Conservation (phyloP, 2,888 invertebrate species). For the Drosophila percnosoma region DNA sequence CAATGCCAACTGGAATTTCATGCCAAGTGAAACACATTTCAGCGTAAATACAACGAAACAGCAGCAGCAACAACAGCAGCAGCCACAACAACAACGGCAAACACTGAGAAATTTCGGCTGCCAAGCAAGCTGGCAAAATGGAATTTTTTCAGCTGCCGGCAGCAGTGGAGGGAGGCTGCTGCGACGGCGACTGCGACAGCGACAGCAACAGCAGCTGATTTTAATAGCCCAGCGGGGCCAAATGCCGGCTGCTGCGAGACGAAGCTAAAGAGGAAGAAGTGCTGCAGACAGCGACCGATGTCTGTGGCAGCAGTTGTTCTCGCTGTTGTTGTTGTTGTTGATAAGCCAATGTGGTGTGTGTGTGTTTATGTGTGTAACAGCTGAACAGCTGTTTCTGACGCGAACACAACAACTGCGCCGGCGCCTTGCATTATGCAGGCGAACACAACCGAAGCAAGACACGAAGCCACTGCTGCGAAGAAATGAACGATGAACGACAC, state of each 20-base stretch:
- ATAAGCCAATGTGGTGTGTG: constrained; percentile 7
- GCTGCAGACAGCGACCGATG: constrained; percentile 57
- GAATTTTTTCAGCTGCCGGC: constrained; percentile 78
- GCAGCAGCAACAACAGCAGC: constrained; percentile 36
- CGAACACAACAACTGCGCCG: constrained; percentile 61
- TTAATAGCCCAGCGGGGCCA: constrained; percentile 80
- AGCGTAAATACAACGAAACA: constrained; percentile 61
- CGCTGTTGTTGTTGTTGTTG: constrained; percentile 8
- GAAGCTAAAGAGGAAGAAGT: constrained; percentile 42
- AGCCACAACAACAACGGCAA: constrained; percentile 9
- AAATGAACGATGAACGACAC: constrained; percentile 14
- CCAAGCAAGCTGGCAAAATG: constrained; percentile 69
- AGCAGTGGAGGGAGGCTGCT: constrained; percentile 29
- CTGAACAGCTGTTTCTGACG: constrained; percentile 74
- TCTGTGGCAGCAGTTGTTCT: constrained; percentile 60
- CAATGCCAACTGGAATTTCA: constrained; percentile 79
- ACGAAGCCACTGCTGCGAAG: constrained; percentile 26
- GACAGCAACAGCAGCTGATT: constrained; percentile 74
- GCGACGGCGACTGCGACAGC: constrained; percentile 42
- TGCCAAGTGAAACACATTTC: constrained; percentile 67
- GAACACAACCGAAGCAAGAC: constrained; percentile 38
- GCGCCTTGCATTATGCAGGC: constrained; percentile 64
- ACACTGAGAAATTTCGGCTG: constrained; percentile 46
- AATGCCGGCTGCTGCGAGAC: constrained; percentile 70
- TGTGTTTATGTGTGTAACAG: constrained; percentile 33